Percentiles rank a stretch among this genome's conserved stretches.
These are phyloP conservation scores for Elmis aenea DNA, from an alignment of 2,888 invertebrate species.

Conservation along the genomic window DNA sequence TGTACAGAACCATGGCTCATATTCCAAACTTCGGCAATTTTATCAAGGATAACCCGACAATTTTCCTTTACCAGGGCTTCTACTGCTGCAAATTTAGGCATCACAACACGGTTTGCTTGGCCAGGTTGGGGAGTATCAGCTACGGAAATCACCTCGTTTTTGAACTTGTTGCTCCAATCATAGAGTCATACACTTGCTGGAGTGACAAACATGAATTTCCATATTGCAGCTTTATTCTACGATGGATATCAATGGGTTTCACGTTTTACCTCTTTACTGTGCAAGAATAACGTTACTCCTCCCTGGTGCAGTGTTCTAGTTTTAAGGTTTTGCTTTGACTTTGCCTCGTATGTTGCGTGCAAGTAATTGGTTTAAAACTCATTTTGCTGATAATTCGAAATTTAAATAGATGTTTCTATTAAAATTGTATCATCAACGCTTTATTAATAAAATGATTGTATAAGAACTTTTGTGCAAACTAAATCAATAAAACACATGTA, in stretches of 20 bases:
- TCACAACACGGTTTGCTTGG: conserved; percentile 5
- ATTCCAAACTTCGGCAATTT: conserved; percentile 1
- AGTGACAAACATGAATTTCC: conserved; percentile 4
- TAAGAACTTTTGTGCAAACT: no score
- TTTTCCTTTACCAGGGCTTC: conserved; percentile 7
- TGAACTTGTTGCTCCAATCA: conserved; percentile 6
- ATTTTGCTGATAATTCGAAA: no score
- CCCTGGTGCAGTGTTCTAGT: no score
- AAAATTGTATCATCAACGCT: no score
- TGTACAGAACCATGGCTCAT: conserved; percentile 1
- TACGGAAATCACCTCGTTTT: conserved; percentile 6
- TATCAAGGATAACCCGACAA: conserved; percentile 4
- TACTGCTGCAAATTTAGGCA: conserved; percentile 6
- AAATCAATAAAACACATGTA: no score
- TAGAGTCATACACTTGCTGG: conserved; percentile 8
- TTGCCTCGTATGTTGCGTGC: no score
- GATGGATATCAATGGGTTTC: no score
- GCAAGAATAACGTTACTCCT: conserved; percentile 5
- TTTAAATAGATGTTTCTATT: no score
- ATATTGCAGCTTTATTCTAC: no score
- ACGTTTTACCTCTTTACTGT: conserved; percentile 5
- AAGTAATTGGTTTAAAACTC: no score
- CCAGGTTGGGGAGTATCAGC: conserved; percentile 5
- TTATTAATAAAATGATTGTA: no score
- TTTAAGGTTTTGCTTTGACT: no score